Percentiles rank a stretch among this genome's conserved stretches.
These are phyloP conservation scores for Percopsis transmontana DNA, from an alignment of 2,113 vertebrate species.

Conservation along the genomic window DNA sequence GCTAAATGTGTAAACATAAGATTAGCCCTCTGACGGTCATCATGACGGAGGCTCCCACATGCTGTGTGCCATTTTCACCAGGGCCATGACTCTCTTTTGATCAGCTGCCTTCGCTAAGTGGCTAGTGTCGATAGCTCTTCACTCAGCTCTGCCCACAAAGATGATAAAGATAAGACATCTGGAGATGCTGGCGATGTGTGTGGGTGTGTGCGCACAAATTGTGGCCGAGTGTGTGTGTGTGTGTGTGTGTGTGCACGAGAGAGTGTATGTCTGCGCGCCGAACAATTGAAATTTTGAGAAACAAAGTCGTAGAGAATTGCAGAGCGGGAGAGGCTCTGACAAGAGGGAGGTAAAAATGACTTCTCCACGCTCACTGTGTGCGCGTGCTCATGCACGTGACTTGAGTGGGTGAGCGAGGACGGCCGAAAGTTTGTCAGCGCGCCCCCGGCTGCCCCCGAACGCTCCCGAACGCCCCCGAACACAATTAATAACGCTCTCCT, in stretches of 20 bases:
- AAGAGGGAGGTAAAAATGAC: slow-evolving; percentile 43
- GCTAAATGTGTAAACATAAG: slow-evolving; percentile 37
- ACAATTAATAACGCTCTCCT: not conserved
- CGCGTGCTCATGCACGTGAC: too few species aligned
- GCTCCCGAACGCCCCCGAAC: too few species aligned
- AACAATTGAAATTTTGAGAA: not conserved
- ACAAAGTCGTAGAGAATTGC: slow-evolving; percentile 24
- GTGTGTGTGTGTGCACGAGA: slow-evolving; percentile 8
- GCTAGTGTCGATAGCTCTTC: slow-evolving; percentile 69
- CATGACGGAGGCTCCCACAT: slow-evolving; percentile 49
- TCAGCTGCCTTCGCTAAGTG: slow-evolving; percentile 69
- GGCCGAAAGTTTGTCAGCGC: not conserved
- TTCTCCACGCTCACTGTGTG: too few species aligned
- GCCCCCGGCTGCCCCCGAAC: not conserved
- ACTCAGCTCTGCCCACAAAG: slow-evolving; percentile 61
- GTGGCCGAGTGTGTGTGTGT: not conserved
- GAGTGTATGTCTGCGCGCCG: not conserved
- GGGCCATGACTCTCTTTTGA: slow-evolving; percentile 57
- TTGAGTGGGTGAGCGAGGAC: too few species aligned
- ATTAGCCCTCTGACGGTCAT: slow-evolving; percentile 44
- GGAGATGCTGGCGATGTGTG: slow-evolving; percentile 30
- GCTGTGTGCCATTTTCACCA: slow-evolving; percentile 54
- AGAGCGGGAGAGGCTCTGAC: slow-evolving; percentile 34
- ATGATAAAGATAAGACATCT: slow-evolving; percentile 71
- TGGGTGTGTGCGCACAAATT: not conserved